Conservation (phyloP, 2,888 invertebrate species). For the Acleris holmiana region DNA sequence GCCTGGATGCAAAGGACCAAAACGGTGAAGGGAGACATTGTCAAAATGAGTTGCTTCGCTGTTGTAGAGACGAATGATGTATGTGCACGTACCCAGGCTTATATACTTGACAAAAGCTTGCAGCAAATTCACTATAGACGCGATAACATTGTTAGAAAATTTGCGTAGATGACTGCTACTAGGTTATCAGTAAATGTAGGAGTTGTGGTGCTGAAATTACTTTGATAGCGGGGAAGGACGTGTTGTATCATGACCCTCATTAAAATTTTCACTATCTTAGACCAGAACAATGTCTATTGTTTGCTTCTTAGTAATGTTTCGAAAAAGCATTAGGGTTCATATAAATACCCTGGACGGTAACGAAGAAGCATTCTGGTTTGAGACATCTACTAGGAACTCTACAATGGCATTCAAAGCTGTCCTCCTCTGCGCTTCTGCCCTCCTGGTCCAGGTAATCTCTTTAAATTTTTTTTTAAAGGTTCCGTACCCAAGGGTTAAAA, state of each 20-base stretch:
- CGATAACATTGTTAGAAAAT: too few relatives aligned
- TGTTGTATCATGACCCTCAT: background rate
- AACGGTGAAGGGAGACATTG: slow-evolving; percentile 50
- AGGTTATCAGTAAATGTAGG: background rate
- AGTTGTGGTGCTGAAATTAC: background rate
- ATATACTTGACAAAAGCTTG: background rate
- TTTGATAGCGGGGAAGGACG: background rate
- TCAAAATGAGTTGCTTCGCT: slow-evolving; percentile 20
- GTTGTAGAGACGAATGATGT: background rate
- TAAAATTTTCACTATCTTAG: background rate
- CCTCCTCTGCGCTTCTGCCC: slow-evolving; percentile 41
- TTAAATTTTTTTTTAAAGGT: too few relatives aligned
- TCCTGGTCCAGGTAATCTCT: slow-evolving; percentile 41
- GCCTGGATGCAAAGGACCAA: slow-evolving; percentile 50
- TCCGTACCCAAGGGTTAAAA: too few relatives aligned
- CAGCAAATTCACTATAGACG: background rate
- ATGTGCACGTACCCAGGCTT: too few relatives aligned
- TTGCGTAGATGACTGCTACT: background rate
- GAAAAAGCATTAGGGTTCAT: background rate
- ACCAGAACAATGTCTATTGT: background rate
- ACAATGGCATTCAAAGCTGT: slow-evolving; percentile 36
- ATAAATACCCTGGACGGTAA: background rate
- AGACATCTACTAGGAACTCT: background rate
- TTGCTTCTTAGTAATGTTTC: background rate
- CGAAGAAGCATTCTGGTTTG: background rate